Conservation (phyloP, 2,888 invertebrate genomes). For the Dolomedes plantarius region DNA sequence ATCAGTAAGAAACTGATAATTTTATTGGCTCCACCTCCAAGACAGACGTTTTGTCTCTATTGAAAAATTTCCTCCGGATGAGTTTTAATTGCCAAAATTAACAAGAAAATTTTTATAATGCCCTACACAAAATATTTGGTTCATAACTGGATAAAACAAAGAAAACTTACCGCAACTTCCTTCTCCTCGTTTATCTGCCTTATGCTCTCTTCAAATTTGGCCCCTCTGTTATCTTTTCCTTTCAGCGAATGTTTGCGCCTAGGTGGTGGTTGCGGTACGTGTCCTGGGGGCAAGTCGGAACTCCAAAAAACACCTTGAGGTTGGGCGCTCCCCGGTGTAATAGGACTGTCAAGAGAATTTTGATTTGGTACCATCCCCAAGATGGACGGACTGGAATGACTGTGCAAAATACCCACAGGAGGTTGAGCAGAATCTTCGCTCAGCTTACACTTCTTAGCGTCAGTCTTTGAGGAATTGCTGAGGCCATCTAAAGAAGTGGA, state of each 20-base stretch:
- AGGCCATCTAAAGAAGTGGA: neutral
- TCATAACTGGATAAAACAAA: too few relatives aligned
- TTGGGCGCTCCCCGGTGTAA: neutral
- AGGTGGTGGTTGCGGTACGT: constrained; percentile 71
- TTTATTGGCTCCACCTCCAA: too few relatives aligned
- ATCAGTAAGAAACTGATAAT: too few relatives aligned
- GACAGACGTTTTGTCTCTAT: too few relatives aligned
- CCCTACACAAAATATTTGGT: too few relatives aligned
- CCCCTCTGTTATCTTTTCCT: constrained; percentile 65
- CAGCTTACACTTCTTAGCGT: constrained; percentile 43
- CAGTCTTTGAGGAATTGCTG: neutral
- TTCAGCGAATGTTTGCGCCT: constrained; percentile 53
- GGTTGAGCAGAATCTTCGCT: constrained; percentile 14
- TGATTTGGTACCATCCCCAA: constrained; percentile 31
- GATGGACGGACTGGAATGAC: constrained; percentile 71
- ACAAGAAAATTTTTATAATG: too few relatives aligned
- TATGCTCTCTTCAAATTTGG: constrained; percentile 62
- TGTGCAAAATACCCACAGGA: constrained; percentile 37
- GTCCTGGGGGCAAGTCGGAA: constrained; percentile 60
- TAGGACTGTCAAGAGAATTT: neutral
- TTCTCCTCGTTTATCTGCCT: constrained; percentile 64
- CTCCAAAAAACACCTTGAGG: constrained; percentile 35
- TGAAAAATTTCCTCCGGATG: too few relatives aligned
- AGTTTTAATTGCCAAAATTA: too few relatives aligned
- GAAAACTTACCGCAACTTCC: constrained; percentile 52